Evolutionary conservation across 2,797 vertebrate species (phyloP).

Genomic region (Tiaroga cobitis): DNA sequence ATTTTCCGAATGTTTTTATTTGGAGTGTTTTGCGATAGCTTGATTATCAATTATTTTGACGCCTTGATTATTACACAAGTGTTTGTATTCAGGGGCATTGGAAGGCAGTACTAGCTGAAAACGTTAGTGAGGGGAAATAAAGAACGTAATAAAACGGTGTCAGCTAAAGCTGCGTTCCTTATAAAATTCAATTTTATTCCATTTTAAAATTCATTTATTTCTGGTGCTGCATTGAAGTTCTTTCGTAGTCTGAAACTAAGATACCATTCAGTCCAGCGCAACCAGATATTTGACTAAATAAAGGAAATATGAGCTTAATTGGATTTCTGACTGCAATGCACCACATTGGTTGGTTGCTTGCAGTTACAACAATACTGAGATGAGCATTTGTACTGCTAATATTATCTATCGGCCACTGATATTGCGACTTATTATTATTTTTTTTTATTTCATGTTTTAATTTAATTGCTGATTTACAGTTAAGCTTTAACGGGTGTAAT

Average conservation of each 20-base stretch:
- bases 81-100: background rate
- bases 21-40: background rate
- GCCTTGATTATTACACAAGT: background rate
- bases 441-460: background rate
- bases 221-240: background rate
- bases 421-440: background rate
- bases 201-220: no score
- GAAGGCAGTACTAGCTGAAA: conserved; percentile 7
- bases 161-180: conserved; percentile 40
- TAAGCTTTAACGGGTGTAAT: background rate
- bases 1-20: background rate
- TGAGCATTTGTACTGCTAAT: conserved; percentile 15
- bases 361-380: conserved; percentile 6
- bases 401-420: background rate
- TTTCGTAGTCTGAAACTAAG: background rate
- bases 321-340: background rate
- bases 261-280: conserved; percentile 14
- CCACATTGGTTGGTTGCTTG: background rate
- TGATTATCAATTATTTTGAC: background rate
- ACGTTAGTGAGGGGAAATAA: conserved; percentile 36
- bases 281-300: background rate
- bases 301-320: conserved; percentile 18
- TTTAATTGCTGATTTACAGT: background rate
- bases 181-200: conserved; percentile 46
- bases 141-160: conserved; percentile 40